Evolutionary conservation across 2,113 vertebrate genomes (phyloP).

Genomic region (Pagrus major): DNA sequence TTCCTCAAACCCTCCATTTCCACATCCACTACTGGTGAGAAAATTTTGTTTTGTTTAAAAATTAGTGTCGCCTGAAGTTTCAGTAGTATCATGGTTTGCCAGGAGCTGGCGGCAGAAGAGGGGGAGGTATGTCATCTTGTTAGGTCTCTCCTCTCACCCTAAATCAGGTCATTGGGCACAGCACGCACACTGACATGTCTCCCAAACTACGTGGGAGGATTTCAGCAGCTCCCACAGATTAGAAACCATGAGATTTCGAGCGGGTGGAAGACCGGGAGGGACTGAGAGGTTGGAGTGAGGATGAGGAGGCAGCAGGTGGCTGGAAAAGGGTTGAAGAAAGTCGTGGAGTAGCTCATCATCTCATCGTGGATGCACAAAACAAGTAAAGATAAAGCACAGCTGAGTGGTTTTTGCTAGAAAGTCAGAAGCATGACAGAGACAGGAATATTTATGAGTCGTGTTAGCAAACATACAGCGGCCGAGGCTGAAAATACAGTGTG

Average conservation of each 20-base stretch:
- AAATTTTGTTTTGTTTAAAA: constrained; percentile 28
- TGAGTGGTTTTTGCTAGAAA: constrained; percentile 23
- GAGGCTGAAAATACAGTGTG: constrained; percentile 12
- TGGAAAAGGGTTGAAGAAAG: constrained; percentile 19
- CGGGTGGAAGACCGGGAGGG: not conserved
- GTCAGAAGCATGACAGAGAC: not conserved
- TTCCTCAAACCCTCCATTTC: constrained; percentile 1
- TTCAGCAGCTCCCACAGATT: constrained; percentile 66
- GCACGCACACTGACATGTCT: constrained; percentile 59
- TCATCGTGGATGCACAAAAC: not conserved
- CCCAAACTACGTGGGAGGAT: constrained; percentile 66
- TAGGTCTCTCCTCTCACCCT: constrained; percentile 44
- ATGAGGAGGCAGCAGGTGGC: constrained; percentile 36
- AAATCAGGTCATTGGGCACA: constrained; percentile 74
- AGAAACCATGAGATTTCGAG: constrained; percentile 31
- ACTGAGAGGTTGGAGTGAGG: constrained; percentile 4
- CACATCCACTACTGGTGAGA: not conserved
- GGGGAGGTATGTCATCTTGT: constrained; percentile 43
- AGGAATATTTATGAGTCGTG: not conserved
- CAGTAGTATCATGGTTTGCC: constrained; percentile 18
- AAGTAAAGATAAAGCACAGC: not conserved
- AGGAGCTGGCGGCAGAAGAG: constrained; percentile 1
- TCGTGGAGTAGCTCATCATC: not conserved
- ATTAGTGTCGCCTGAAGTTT: constrained; percentile 27
- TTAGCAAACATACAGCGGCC: not conserved